Evolutionary conservation across 1,140 invertebrate genomes (phyloP).

Genomic region (Euglossa dilemma): DNA sequence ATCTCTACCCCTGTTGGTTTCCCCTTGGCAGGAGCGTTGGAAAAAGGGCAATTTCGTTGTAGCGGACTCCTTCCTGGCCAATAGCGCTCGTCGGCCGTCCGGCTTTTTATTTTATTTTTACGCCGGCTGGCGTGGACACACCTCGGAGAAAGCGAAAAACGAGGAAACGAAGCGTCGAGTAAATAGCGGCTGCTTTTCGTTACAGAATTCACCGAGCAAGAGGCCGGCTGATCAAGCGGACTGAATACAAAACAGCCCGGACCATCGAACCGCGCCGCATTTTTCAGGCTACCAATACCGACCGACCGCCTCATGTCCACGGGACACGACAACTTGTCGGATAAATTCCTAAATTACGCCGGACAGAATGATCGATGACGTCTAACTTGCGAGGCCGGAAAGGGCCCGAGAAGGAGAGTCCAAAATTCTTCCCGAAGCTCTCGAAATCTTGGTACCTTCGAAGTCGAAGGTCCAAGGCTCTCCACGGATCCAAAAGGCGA

Average conservation of each 20-base stretch:
- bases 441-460: too few species aligned
- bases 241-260: constrained; percentile 32
- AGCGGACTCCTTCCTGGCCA: constrained; percentile 25
- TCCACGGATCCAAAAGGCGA: too few species aligned
- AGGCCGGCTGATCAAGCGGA: not conserved
- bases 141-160: constrained; percentile 25
- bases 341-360: not conserved
- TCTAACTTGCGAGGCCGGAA: too few species aligned
- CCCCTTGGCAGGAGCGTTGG: not conserved
- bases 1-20: not conserved
- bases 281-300: not conserved
- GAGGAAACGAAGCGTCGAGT: constrained; percentile 29
- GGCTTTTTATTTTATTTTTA: constrained; percentile 55
- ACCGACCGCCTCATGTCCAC: not conserved
- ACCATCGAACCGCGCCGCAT: not conserved
- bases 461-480: too few species aligned
- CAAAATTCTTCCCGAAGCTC: too few species aligned
- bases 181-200: constrained; percentile 44
- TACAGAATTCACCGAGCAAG: constrained; percentile 23
- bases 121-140: constrained; percentile 46
- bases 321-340: not conserved
- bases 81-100: constrained; percentile 39
- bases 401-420: too few species aligned
- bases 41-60: constrained; percentile 55
- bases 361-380: too few species aligned